Base-by-base conservation (phyloP, 2,888 invertebrate species). In the Leptopilina myrica region DNA sequence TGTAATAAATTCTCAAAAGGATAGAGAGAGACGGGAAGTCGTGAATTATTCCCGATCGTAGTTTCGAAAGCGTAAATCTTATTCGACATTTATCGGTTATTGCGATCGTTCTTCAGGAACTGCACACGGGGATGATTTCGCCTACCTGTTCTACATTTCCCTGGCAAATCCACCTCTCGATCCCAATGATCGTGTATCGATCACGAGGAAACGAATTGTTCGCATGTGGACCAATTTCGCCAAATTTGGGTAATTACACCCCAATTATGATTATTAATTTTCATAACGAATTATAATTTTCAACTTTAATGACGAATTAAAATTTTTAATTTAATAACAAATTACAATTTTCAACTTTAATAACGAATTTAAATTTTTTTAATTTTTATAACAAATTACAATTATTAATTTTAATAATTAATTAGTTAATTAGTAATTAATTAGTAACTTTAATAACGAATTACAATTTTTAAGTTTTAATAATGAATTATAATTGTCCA, bases 161-260 rank as follows among this genome's bases (percentile, higher is more conserved):
- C 26, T 80, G 2, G 69, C 83, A 3, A 80, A 83, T 64, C 69
- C 79, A 46, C 73, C 86, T 5, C 78, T 86, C 6, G 82, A 91
- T 80, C 84, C 83, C 59, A 80, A 83, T 90, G 46, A 89, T 88
- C 5, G 93, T 92, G 82, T 82, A 53, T 79, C 84, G 33, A 78
- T 92, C 49, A 90, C 94, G 5, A 89, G 92, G 5, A 88, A 92
- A 59, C 91, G 92, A 62, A 90, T 95, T 86, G 91, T 93, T 15
- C 89, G 91, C 64, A 90, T 94, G 90, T 95, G 95, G 95, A 93
- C 94, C 0, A 94, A 95, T 85, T 95, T 95, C 88, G 95, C 95
- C 0, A 84, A 85, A 84, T 83, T 81, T 78, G 80, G 85, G 85
- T 84, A 76, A 53, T 40, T 67, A 12, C 8, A n/a, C 43, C 0